A percentile compares a stretch with the other conserved stretches of the same genome.
These are phyloP conservation scores for Microchirus variegatus DNA, from an alignment of 2,797 vertebrate genomes.

Conservation along the genomic window DNA sequence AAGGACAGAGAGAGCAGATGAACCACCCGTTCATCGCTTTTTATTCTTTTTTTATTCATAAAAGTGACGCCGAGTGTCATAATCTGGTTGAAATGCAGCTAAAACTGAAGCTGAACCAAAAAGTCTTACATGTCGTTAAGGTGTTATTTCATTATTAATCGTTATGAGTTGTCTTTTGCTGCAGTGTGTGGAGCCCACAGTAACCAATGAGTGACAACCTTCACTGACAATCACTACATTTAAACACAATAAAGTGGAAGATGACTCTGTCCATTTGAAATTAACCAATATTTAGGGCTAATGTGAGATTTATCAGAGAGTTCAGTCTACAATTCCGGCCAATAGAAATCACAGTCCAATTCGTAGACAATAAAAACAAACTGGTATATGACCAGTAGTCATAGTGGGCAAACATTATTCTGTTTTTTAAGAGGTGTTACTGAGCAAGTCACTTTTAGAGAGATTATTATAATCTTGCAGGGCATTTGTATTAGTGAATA, in stretches of 20 bases:
- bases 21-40: background rate
- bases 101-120: background rate
- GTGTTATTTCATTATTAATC: background rate
- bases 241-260: no score
- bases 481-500: no score
- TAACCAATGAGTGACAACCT: background rate
- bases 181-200: background rate
- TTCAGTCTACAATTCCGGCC: background rate
- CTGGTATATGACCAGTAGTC: no score
- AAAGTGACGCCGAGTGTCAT: background rate
- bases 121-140: background rate
- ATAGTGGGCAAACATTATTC: no score
- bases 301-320: background rate
- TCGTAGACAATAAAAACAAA: background rate
- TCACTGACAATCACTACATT: no score
- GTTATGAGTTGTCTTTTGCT: background rate
- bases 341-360: background rate
- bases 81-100: background rate
- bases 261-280: background rate
- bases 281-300: background rate
- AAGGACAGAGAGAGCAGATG: slow-evolving; percentile 25
- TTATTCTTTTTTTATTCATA: background rate
- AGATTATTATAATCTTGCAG: no score
- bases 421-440: no score
- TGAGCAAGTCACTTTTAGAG: no score